Evolutionary conservation across 64 coral and sea anemone species (phyloP).

Genomic region (Montipora foliosa): DNA sequence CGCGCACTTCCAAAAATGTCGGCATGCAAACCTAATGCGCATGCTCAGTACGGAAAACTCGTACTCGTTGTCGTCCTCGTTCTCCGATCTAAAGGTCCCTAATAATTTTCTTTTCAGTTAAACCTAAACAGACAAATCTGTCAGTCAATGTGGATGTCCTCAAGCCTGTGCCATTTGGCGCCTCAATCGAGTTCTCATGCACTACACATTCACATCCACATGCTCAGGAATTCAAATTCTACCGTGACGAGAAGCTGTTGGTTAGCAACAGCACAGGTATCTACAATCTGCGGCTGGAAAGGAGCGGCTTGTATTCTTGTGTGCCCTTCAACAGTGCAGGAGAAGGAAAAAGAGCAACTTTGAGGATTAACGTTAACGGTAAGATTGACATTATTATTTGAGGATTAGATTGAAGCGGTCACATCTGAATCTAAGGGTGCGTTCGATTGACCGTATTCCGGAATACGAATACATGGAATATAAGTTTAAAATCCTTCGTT

Average conservation of each 20-base stretch:
- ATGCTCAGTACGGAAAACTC: too few species aligned
- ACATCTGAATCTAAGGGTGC: too few species aligned
- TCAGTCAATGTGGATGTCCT: neutral
- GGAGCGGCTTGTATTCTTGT: slow-evolving; percentile 14
- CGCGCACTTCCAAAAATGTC: too few species aligned
- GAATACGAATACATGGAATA: too few species aligned
- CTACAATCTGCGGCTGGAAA: slow-evolving; percentile 9
- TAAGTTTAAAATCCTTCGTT: too few species aligned
- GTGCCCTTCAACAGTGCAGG: slow-evolving; percentile 14
- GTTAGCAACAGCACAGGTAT: neutral
- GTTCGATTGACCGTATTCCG: too few species aligned
- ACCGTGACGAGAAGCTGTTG: neutral
- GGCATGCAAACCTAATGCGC: too few species aligned
- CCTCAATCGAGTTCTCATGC: neutral
- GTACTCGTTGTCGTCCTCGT: too few species aligned
- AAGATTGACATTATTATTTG: neutral
- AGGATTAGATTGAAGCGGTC: neutral
- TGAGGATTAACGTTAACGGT: neutral
- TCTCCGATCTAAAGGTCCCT: too few species aligned
- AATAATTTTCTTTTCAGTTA: neutral
- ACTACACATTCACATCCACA: neutral
- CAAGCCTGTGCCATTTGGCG: neutral
- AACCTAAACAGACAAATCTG: slow-evolving; percentile 13
- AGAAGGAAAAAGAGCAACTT: neutral
- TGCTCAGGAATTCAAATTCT: slow-evolving; percentile 23